Base-by-base conservation (phyloP, 2,888 invertebrate species). In the Peribatodes rhomboidaria region DNA sequence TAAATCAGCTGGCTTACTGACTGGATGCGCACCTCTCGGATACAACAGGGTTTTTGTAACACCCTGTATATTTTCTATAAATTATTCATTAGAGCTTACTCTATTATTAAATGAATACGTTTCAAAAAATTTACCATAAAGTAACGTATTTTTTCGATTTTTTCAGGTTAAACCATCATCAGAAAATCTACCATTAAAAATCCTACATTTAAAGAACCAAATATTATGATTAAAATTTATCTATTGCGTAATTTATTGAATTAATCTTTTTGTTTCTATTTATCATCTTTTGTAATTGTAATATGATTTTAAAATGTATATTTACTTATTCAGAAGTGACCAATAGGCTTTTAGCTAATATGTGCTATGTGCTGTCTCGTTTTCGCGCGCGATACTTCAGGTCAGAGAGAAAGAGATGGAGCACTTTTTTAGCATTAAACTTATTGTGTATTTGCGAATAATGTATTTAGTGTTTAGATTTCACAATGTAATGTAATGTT, bases 241-340 rank as follows among this genome's bases (percentile, higher is more conserved):
- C 83, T 87, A 85, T 85, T 77, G n/a, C 85, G 86, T 90, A 88
- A 90, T 85, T 90, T 90, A 90, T 90, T 88, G 82, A 82, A 85
- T 83, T 74, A 77, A 39, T 70, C 64, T 68, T 71, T 75, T 78
- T 69, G 68, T 74, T 76, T 77, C 75, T 76, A 77, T 73, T 81
- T 78, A 49, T 76, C 73, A 71, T 20, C 27, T 73, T 75, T 76
- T 79, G 77, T 75, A 71, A 73, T 80, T 81, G 78, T 82, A 78
- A 78, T 87, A 85, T 86, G 80, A 81, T 85, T 87, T 85, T 84
- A 77, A 31, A 81, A 75, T 81, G 75, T 82, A 82, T 81, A 73
- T 79, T 82, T 20, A 18, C 22, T 47, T 47, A 47, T 47, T 47
- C 16, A 9, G 14, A 31, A 47, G 14, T 10, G 8, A 14, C 6